Conservation (phyloP, 2,797 vertebrate genomes). For the Galaxias olidus region DNA sequence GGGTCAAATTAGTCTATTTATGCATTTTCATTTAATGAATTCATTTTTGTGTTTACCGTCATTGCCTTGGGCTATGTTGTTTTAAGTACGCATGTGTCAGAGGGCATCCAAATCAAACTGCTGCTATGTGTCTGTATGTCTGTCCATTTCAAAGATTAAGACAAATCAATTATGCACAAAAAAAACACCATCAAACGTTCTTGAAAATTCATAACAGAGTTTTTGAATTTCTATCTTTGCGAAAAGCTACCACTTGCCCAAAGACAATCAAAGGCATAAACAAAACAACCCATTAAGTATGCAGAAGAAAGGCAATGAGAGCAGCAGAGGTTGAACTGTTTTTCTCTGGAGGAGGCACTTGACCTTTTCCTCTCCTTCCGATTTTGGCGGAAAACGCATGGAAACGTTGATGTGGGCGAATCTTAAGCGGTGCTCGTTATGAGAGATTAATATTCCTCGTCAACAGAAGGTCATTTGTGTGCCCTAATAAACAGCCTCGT, state of each 20-base stretch:
- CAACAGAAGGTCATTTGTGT: conserved; percentile 37
- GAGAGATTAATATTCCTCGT: conserved; percentile 52
- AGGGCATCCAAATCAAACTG: neutral
- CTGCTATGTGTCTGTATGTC: no score
- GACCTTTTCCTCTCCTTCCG: conserved; percentile 37
- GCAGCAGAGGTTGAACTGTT: neutral
- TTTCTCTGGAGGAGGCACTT: conserved; percentile 8
- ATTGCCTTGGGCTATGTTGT: neutral
- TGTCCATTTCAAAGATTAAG: no score
- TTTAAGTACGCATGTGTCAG: neutral
- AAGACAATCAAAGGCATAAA: no score
- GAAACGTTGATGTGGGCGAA: conserved; percentile 17
- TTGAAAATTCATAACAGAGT: no score
- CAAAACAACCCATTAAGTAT: no score
- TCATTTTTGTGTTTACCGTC: neutral
- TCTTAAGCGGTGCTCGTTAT: conserved; percentile 37
- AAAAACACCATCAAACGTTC: no score
- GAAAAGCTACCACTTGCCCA: no score
- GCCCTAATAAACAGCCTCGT: conserved; percentile 32
- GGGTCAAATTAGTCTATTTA: neutral
- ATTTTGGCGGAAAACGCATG: conserved; percentile 20
- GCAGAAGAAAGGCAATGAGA: neutral
- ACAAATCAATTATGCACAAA: no score
- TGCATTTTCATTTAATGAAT: neutral
- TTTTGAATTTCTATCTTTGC: no score